Base-by-base conservation (phyloP, 1,140 invertebrate genomes). In the Drosophila murphyi region DNA sequence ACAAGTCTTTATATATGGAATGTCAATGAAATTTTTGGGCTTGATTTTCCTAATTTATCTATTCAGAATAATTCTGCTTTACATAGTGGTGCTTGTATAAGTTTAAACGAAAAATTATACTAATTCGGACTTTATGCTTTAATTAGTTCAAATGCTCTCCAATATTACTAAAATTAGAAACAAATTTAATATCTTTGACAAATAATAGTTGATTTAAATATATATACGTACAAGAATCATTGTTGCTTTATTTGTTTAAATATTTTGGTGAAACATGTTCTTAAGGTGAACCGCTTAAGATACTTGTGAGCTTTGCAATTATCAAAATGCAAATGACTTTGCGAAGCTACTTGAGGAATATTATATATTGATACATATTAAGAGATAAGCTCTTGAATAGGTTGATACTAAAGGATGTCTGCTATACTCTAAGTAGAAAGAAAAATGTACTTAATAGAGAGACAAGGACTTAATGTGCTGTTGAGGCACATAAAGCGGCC, bases 401-500 rank as follows among this genome's bases (percentile, higher is more conserved):
- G 43, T 63, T 56, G 47, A 43, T 43, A 54, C 59, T 45, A 51
- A 34, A 62, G 57, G 35, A 39, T 54, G 12, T 45, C 32, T 32
- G 37, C 28, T 12, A 1, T n/a, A 32, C 20, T 29, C 0, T 34
- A 12, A 20, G 37, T 34, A 20, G 39, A 35, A 45, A 35, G 45
- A 47, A 54, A 73, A 61, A 72, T 63, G 60, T 20, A 20, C 20
- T 20, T 20, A 20, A 64, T 43, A 43, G 39, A 43, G 39, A 59
- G 80, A 72, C 77, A 76, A 87, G 64, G 65, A 54, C 59, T 55
- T 83, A 87, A 87, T 88, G 76, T 80, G 70, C 65, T 62, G 62
- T 72, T 77, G 76, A 82, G 76, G 41, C 76, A 72, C 64, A 88
- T 76, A 79, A 80, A 89, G 80, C 85, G 70, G 69, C 80, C 83